A percentile compares a stretch with the other conserved stretches of the same genome.
phyloP scores from a whole-genome alignment of 1,140 invertebrate genomes.

The Ceratosolen fusciceps region DNA sequence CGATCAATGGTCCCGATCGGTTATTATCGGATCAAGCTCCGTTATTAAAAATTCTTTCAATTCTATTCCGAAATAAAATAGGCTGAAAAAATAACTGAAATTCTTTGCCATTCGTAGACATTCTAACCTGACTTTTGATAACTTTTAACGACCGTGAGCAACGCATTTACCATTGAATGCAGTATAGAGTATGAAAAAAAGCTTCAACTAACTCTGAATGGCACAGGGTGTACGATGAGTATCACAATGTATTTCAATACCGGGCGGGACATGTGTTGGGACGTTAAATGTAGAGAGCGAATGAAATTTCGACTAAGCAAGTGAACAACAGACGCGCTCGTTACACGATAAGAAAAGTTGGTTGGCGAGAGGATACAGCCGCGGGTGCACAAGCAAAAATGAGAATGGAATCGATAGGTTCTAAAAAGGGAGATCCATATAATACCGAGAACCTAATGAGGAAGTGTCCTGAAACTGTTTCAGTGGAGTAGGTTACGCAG shows the following conservation, averaged over 20 bases:
- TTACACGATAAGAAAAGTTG: too few species aligned
- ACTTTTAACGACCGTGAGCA: background rate
- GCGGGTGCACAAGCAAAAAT: background rate
- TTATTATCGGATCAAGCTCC: too few species aligned
- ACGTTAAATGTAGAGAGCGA: background rate
- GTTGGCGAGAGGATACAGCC: background rate
- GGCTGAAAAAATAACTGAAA: too few species aligned
- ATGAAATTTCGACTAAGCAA: background rate
- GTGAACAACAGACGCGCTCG: background rate
- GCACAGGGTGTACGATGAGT: background rate
- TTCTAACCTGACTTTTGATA: background rate
- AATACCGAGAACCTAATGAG: conserved; percentile 55
- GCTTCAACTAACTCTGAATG: background rate
- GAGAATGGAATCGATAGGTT: conserved; percentile 15
- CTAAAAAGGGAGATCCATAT: conserved; percentile 26
- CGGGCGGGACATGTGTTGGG: background rate
- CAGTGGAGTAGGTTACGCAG: conserved; percentile 67
- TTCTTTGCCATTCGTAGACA: too few species aligned
- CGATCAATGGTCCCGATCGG: too few species aligned
- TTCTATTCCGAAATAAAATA: too few species aligned
- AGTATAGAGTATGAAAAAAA: background rate
- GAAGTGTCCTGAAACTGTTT: conserved; percentile 65
- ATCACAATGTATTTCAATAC: background rate
- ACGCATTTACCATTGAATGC: conserved; percentile 6
- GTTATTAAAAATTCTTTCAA: too few species aligned